phyloP scores from a whole-genome alignment of 2,113 vertebrate species.

The Cranoglanis bouderius region DNA sequence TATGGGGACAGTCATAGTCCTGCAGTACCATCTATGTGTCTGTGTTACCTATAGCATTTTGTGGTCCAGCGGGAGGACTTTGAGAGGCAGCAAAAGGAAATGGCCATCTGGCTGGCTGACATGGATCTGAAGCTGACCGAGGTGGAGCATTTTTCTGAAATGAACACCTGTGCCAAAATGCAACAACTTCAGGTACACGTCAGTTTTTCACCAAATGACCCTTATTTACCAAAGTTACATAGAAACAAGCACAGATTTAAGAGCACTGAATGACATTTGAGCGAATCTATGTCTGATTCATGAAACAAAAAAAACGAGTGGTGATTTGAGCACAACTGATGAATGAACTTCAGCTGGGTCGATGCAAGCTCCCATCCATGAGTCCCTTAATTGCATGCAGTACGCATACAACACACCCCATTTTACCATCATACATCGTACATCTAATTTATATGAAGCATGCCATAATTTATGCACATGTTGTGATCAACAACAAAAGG shows the following conservation, averaged over 20 bases:
- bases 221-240: not conserved
- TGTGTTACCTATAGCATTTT: slow-evolving; percentile 60
- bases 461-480: not conserved
- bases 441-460: not conserved
- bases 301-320: not conserved
- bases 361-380: not conserved
- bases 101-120: slow-evolving; percentile 72
- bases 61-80: slow-evolving; percentile 75
- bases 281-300: not conserved
- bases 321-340: not conserved
- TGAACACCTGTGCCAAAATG: slow-evolving; percentile 72
- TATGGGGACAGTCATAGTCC: slow-evolving; percentile 18
- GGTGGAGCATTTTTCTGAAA: slow-evolving; percentile 71
- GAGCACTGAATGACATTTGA: not conserved
- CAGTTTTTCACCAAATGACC: not conserved
- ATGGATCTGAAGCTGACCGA: slow-evolving; percentile 70
- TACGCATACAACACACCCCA: not conserved
- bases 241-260: not conserved
- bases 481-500: not conserved
- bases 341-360: not conserved
- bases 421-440: not conserved
- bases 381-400: not conserved
- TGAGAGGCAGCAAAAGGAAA: slow-evolving; percentile 72
- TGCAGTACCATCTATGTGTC: slow-evolving; percentile 9
- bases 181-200: slow-evolving; percentile 70